Conservation (phyloP, 2,888 invertebrate genomes). For the Caenorhabditis becei region DNA sequence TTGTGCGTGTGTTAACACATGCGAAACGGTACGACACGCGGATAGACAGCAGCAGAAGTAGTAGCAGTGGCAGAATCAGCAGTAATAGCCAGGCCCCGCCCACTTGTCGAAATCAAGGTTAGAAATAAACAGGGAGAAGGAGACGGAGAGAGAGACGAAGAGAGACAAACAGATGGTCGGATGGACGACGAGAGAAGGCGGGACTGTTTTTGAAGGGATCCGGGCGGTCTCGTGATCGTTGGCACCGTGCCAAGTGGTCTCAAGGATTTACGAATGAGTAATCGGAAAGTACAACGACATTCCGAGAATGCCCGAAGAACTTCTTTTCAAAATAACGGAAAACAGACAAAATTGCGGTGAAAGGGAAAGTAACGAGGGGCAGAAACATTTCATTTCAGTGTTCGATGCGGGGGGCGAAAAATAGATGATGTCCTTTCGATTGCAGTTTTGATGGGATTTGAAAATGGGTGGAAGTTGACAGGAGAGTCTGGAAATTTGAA, state of each 20-base stretch:
- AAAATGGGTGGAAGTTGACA: too few species aligned
- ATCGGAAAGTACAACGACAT: too few species aligned
- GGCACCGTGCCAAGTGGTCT: background rate
- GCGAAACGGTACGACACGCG: conserved; percentile 26
- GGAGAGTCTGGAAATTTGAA: too few species aligned
- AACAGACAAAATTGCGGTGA: too few species aligned
- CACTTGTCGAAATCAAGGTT: conserved; percentile 61
- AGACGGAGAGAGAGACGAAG: background rate
- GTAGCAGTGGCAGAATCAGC: conserved; percentile 44
- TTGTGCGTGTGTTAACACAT: conserved; percentile 41
- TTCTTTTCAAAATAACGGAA: too few species aligned
- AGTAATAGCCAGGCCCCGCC: conserved; percentile 51
- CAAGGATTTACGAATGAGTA: too few species aligned
- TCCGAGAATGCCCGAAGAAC: too few species aligned
- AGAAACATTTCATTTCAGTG: too few species aligned
- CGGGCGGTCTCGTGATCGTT: conserved; percentile 1
- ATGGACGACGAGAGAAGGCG: background rate
- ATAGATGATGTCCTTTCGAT: too few species aligned
- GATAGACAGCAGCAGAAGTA: conserved; percentile 18
- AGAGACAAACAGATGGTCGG: conserved; percentile 4
- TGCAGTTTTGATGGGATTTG: too few species aligned
- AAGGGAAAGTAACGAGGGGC: too few species aligned
- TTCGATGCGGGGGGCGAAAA: too few species aligned
- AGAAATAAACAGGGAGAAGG: conserved; percentile 42
- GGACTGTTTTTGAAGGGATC: background rate